phyloP scores from a whole-genome alignment of 92 coral and sea anemone species.

The Umimayanthus kanabou region DNA sequence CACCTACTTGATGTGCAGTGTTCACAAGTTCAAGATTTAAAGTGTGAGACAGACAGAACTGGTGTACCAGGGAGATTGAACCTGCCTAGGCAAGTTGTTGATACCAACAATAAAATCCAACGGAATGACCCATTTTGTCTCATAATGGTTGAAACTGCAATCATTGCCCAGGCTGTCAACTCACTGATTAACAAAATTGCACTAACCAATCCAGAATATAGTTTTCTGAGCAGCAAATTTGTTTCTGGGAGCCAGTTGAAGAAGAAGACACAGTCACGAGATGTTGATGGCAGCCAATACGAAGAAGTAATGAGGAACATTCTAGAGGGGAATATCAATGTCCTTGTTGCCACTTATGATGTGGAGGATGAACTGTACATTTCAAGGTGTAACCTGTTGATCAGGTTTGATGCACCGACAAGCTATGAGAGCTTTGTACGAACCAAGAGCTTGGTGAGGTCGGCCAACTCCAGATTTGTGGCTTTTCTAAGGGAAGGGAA shows the following conservation, averaged over 20 bases:
- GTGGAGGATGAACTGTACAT: slow-evolving; percentile 61
- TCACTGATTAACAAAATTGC: slow-evolving; percentile 59
- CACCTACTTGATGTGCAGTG: neutral
- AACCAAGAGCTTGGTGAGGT: slow-evolving; percentile 62
- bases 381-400: slow-evolving; percentile 67
- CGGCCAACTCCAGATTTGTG: slow-evolving; percentile 64
- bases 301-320: slow-evolving; percentile 58
- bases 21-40: neutral
- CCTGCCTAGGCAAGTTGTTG: neutral
- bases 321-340: slow-evolving; percentile 68
- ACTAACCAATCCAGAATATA: slow-evolving; percentile 24
- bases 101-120: neutral
- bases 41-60: neutral
- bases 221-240: slow-evolving; percentile 64
- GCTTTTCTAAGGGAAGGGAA: slow-evolving; percentile 49
- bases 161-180: slow-evolving; percentile 66
- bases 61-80: neutral
- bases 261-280: slow-evolving; percentile 43
- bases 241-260: slow-evolving; percentile 39
- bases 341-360: slow-evolving; percentile 69
- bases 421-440: slow-evolving; percentile 57
- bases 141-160: slow-evolving; percentile 52
- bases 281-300: slow-evolving; percentile 19
- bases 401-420: slow-evolving; percentile 76
- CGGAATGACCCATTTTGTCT: slow-evolving; percentile 55